A percentile compares a stretch with the other conserved stretches of the same genome.
phyloP scores from a whole-genome alignment of 2,113 vertebrate genomes.

The cattle (Bos taurus) region DNA sequence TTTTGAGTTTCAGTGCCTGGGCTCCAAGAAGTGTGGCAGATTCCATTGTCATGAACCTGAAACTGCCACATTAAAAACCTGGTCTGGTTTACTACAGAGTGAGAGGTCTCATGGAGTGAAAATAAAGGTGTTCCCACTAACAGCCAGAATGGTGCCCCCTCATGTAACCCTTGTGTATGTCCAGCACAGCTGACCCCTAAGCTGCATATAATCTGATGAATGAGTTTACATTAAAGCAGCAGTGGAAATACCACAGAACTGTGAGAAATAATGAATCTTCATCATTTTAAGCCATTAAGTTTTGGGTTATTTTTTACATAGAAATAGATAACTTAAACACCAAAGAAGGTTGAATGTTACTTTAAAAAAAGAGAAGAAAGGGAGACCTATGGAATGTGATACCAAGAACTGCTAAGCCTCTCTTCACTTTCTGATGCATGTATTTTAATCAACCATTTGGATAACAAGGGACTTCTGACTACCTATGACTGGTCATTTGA shows the following conservation, averaged over 20 bases:
- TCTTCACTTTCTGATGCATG: neutral
- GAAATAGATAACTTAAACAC: neutral
- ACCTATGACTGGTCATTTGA: neutral
- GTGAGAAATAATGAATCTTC: neutral
- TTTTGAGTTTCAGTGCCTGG: neutral
- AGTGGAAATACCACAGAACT: fast-evolving
- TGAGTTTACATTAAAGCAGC: neutral
- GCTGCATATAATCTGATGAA: too few relatives aligned
- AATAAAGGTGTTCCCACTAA: neutral
- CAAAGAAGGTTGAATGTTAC: neutral
- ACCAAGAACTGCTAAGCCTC: neutral
- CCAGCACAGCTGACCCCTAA: neutral
- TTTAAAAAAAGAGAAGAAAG: neutral
- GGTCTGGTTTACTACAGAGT: neutral
- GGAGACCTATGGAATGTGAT: neutral
- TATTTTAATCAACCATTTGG: neutral
- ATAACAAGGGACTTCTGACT: neutral
- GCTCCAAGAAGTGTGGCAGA: neutral
- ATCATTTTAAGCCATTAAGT: neutral
- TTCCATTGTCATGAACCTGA: neutral
- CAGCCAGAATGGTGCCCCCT: neutral
- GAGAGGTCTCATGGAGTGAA: neutral
- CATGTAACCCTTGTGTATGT: neutral
- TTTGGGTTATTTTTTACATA: neutral
- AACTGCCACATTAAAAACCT: neutral